phyloP scores from a whole-genome alignment of 2,113 vertebrate species.

The Sylvilagus bachmani region DNA sequence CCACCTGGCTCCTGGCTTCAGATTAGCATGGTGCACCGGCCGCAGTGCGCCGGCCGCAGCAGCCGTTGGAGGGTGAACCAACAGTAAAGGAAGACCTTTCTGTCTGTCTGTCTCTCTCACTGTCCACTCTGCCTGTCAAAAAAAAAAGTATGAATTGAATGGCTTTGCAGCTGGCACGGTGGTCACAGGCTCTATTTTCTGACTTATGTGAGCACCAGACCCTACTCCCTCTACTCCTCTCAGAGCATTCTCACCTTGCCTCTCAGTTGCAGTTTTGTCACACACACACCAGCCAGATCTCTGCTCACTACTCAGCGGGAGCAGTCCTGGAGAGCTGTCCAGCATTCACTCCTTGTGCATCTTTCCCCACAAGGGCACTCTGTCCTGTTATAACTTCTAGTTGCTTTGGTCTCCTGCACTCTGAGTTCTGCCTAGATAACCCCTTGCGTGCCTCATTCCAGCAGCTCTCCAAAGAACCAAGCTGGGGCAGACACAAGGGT shows the following conservation, averaged over 20 bases:
- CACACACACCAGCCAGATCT: background rate
- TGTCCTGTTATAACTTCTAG: too few relatives aligned
- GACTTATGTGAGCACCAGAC: background rate
- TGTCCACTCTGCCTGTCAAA: too few relatives aligned
- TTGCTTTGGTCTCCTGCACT: background rate
- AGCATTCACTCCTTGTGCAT: background rate
- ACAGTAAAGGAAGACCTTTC: too few relatives aligned
- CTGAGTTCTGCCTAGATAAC: background rate
- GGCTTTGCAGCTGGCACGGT: background rate
- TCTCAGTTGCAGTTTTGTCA: background rate
- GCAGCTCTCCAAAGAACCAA: background rate
- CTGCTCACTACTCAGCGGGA: background rate
- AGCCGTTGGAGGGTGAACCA: too few relatives aligned
- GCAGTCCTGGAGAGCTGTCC: background rate
- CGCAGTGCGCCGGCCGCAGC: too few relatives aligned
- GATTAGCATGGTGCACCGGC: too few relatives aligned
- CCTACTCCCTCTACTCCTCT: background rate
- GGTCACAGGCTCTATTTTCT: background rate
- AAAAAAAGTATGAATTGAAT: background rate
- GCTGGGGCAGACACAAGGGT: rapidly evolving
- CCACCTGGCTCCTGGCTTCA: too few relatives aligned
- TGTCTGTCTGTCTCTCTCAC: too few relatives aligned
- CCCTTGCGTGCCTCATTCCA: background rate
- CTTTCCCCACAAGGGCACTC: background rate
- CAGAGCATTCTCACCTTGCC: too few relatives aligned